phyloP scores from a whole-genome alignment of 2,888 invertebrate species.

The Amblyjoppa fuscipennis region DNA sequence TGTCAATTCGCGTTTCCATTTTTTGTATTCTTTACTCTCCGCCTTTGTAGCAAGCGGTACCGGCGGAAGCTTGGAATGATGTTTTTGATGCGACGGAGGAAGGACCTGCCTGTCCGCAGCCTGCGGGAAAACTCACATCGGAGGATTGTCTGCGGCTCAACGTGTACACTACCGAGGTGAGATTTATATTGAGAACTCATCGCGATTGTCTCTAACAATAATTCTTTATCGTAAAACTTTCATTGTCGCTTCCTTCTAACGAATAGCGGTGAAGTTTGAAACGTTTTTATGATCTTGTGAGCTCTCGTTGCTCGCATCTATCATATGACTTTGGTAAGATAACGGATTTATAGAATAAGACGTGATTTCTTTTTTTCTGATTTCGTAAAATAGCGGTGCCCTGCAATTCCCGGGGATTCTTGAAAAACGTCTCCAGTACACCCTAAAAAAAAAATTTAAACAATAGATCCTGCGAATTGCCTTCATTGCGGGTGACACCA shows the following conservation, averaged over 20 bases:
- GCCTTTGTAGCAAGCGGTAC: conserved; percentile 84
- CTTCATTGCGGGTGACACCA: no score
- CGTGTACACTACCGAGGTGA: conserved; percentile 86
- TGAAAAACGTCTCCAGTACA: no score
- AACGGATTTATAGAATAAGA: no score
- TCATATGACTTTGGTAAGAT: no score
- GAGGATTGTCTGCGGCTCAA: conserved; percentile 89
- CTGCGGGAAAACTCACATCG: conserved; percentile 81
- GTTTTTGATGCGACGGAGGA: conserved; percentile 87
- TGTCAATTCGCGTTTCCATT: background rate
- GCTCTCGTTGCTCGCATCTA: no score
- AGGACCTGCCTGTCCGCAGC: conserved; percentile 87
- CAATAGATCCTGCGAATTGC: no score
- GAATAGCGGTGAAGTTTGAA: background rate
- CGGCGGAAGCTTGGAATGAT: conserved; percentile 85
- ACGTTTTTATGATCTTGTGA: no score
- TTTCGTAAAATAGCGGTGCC: no score
- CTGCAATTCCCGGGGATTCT: no score
- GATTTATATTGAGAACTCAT: background rate
- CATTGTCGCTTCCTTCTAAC: background rate
- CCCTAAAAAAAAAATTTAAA: no score
- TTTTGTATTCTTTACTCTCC: background rate
- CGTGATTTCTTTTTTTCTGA: no score
- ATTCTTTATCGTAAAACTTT: background rate
- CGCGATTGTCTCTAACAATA: background rate